phyloP scores from a whole-genome alignment of 2,113 vertebrate genomes.

The Sorex fumeus region DNA sequence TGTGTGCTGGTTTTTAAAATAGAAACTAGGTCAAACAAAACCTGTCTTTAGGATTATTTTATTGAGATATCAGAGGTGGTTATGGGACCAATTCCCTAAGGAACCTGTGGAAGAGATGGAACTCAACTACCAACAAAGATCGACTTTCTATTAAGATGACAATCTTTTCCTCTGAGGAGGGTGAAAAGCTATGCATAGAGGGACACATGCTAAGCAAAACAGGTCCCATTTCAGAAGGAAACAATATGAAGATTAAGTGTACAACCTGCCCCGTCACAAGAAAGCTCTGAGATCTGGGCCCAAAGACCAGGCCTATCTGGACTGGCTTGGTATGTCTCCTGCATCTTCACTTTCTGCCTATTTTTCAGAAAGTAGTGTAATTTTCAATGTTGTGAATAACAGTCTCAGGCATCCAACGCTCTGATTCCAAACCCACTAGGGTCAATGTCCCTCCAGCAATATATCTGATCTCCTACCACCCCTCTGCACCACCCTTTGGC shows the following conservation, averaged over 20 bases:
- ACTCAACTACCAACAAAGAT: background rate
- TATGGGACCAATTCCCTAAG: conserved; percentile 24
- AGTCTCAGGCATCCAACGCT: too few relatives aligned
- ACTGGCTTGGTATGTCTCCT: too few relatives aligned
- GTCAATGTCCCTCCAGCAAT: too few relatives aligned
- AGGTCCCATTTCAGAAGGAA: background rate
- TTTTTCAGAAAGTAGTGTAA: too few relatives aligned
- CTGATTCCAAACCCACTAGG: too few relatives aligned
- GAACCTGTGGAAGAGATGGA: background rate
- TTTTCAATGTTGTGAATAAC: too few relatives aligned
- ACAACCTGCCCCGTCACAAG: too few relatives aligned
- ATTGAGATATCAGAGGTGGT: background rate
- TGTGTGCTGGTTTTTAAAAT: conserved; percentile 39
- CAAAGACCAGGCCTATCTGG: too few relatives aligned
- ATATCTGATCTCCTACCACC: too few relatives aligned
- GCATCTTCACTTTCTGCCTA: too few relatives aligned
- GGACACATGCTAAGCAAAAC: background rate
- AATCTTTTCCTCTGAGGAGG: background rate
- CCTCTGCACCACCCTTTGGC: too few relatives aligned
- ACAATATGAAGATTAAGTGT: background rate
- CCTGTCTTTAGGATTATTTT: background rate
- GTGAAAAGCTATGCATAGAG: background rate
- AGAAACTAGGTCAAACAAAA: conserved; percentile 10
- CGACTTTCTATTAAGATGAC: background rate
- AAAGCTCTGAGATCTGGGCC: too few relatives aligned